These are phyloP conservation scores for Umimayanthus kanabou DNA, from an alignment of 92 coral and sea anemone species.

Conservation along the genomic window DNA sequence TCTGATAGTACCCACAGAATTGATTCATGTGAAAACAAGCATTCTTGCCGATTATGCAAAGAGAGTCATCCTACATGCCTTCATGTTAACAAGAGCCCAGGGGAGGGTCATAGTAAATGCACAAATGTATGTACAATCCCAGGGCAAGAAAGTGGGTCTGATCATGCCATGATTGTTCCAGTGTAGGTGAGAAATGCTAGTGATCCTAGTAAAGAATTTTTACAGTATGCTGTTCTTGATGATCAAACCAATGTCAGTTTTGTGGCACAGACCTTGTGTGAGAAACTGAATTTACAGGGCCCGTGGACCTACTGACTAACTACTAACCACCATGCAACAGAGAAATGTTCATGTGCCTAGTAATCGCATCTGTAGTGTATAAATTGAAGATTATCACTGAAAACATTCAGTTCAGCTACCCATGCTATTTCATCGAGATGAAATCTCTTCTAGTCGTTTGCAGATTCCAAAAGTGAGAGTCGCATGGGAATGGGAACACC, in stretches of 20 bases:
- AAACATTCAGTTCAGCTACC: slow-evolving; percentile 50
- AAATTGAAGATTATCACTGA: slow-evolving; percentile 44
- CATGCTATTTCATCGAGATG: slow-evolving; percentile 37
- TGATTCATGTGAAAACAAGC: slow-evolving; percentile 41
- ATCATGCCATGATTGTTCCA: slow-evolving; percentile 69
- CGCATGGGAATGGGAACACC: slow-evolving; percentile 51
- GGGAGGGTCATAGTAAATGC: slow-evolving; percentile 41
- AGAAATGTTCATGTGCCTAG: slow-evolving; percentile 44
- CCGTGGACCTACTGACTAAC: slow-evolving; percentile 49
- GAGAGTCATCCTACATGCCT: slow-evolving; percentile 52
- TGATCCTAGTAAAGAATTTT: slow-evolving; percentile 38
- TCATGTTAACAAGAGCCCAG: slow-evolving; percentile 33
- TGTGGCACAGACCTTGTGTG: slow-evolving; percentile 32
- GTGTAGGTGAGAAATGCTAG: slow-evolving; percentile 53
- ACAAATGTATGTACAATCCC: slow-evolving; percentile 43
- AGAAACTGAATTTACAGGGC: slow-evolving; percentile 39
- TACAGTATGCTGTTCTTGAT: slow-evolving; percentile 51
- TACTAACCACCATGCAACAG: slow-evolving; percentile 58
- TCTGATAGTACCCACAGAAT: slow-evolving; percentile 43
- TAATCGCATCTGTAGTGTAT: slow-evolving; percentile 50
- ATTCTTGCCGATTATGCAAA: slow-evolving; percentile 44
- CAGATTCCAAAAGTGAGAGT: slow-evolving; percentile 63
- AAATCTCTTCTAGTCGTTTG: slow-evolving; percentile 44
- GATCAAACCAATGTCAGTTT: slow-evolving; percentile 47
- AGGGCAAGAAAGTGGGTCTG: slow-evolving; percentile 52